Base-by-base conservation (phyloP, 2,113 vertebrate genomes). In the Pao palembangensis region DNA sequence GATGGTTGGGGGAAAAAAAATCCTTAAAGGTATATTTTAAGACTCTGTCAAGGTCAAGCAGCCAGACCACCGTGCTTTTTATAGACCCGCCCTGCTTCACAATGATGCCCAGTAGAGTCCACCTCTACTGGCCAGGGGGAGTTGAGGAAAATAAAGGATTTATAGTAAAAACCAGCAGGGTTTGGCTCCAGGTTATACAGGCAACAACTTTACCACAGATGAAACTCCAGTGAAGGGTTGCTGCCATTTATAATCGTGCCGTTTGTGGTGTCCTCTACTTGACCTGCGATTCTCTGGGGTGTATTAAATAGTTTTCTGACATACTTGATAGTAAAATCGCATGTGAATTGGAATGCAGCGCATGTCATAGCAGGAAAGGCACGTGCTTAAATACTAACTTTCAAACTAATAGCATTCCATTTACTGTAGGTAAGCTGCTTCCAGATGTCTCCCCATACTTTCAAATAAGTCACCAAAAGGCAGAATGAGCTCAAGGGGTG, bases 51-150 rank as follows among this genome's bases (percentile, higher is more conserved):
- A 73, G 17, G 60, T 71, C 25, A 34, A 67, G 44, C 25, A 44
- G 74, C 64, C 61, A 53, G 69, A 82, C 58, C 42, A 56, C 73
- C 71, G 6, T 71, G 67, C 41, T 66, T 61, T 80, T 79, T 67
- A 65, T 59, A 70, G 68, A 69, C 59, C 44, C 58, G 57, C 38
- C 47, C 68, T 57, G 55, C 51, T 62, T 64, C 42, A 55, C 55
- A 59, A 53, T 34, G 52, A 64, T 38, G 34, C 34, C 34, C 34
- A 38, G 34, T 38, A 38, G 10, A 38, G 34, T 38, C 34, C 10
- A 38, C 34, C 43, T 28, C n/a, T 0, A 6, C 52, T 20, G n/a
- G 44, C 14, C 49, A 28, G 41, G 1, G 28, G 25, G 18, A 55
- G 18, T 43, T 21, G 47, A 61, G 46, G 23, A 67, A 69, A 53